phyloP scores from a whole-genome alignment of 1,140 invertebrate genomes.

The Drosophila truncata region DNA sequence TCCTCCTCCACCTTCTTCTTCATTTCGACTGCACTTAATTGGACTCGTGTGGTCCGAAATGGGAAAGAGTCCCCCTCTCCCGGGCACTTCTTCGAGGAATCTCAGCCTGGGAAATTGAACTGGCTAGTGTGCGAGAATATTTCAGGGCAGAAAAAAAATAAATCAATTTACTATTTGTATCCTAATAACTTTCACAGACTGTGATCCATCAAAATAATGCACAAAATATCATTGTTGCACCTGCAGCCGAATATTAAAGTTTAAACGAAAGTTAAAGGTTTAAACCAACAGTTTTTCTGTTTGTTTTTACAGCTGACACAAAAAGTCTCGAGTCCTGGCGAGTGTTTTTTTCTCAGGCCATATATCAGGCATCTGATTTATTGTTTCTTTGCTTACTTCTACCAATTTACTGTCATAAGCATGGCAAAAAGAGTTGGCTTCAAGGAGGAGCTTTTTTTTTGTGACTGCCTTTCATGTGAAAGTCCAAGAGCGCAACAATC shows the following conservation, averaged over 20 bases:
- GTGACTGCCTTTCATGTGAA: slow-evolving; percentile 6
- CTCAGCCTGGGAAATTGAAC: slow-evolving; percentile 34
- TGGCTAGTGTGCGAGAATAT: not conserved
- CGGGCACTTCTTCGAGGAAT: slow-evolving; percentile 23
- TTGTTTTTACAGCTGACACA: slow-evolving; percentile 1
- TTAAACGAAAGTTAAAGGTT: slow-evolving; percentile 5
- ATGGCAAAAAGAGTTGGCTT: slow-evolving; percentile 25
- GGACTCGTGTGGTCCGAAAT: slow-evolving; percentile 59
- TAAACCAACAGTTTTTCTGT: slow-evolving; percentile 7
- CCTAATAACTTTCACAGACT: not conserved
- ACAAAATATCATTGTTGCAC: slow-evolving; percentile 13
- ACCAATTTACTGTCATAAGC: slow-evolving; percentile 44
- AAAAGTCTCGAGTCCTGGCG: slow-evolving; percentile 7
- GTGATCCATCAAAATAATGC: slow-evolving; percentile 16
- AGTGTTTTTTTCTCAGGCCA: slow-evolving; percentile 41
- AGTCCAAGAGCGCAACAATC: slow-evolving; percentile 33
- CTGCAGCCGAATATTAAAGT: slow-evolving; percentile 11
- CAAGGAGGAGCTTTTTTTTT: slow-evolving; percentile 23
- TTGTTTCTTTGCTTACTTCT: slow-evolving; percentile 24
- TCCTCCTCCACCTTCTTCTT: slow-evolving; percentile 3
- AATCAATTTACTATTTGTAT: slow-evolving; percentile 15
- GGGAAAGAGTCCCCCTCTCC: slow-evolving; percentile 13
- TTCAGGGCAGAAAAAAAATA: not conserved
- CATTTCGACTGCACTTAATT: slow-evolving; percentile 40
- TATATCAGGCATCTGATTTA: slow-evolving; percentile 33